phyloP scores from a whole-genome alignment of 2,888 invertebrate genomes.

The Chrysolina americana region DNA sequence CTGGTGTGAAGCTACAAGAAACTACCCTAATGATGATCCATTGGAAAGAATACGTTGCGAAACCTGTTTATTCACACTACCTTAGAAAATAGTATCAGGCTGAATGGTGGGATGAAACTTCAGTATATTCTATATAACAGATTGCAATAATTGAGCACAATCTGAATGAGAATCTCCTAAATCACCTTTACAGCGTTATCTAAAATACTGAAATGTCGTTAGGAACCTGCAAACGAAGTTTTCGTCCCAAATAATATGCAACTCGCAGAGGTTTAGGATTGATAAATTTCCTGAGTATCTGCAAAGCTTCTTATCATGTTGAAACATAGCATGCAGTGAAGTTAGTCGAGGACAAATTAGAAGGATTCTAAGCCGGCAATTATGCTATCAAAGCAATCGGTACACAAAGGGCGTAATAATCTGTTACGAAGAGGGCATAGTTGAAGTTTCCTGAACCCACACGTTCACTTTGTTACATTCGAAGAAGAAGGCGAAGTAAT shows the following conservation, averaged over 20 bases:
- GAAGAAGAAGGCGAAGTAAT: background rate
- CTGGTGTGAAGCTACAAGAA: no score
- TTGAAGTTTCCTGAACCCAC: constrained; percentile 27
- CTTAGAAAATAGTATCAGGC: no score
- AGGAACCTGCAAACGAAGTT: background rate
- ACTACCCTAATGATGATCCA: no score
- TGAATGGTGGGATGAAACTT: no score
- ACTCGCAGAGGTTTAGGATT: background rate
- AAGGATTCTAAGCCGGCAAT: constrained; percentile 14
- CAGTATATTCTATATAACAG: no score
- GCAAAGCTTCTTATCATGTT: constrained; percentile 17
- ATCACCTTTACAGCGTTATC: no score
- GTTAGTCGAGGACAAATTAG: constrained; percentile 8
- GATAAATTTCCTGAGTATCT: background rate
- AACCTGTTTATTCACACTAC: no score
- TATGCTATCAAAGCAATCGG: constrained; percentile 26
- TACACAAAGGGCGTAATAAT: constrained; percentile 28
- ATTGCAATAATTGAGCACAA: no score
- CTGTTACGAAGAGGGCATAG: constrained; percentile 17
- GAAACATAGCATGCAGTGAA: constrained; percentile 10
- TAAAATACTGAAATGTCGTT: no score
- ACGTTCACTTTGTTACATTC: constrained; percentile 1
- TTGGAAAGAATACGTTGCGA: no score
- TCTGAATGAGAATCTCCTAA: no score
- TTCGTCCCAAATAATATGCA: background rate